Percentiles rank a stretch among this genome's conserved stretches.
These are phyloP conservation scores for Lucilia sericata DNA, from an alignment of 1,140 invertebrate genomes.

Conservation along the genomic window DNA sequence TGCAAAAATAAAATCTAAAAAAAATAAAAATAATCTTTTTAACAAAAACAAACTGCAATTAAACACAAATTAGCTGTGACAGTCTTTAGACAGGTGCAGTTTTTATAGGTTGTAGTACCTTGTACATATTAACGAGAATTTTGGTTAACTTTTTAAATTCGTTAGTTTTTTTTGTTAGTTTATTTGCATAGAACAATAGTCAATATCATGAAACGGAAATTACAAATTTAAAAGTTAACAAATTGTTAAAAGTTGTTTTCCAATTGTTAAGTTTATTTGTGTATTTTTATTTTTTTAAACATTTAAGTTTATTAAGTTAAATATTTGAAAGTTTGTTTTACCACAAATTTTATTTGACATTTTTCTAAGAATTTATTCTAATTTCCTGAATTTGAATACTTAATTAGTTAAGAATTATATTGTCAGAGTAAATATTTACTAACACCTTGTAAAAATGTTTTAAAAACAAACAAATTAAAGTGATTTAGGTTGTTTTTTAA, in stretches of 20 bases:
- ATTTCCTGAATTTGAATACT: constrained; percentile 11
- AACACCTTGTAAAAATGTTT: too few relatives aligned
- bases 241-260: neutral
- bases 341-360: neutral
- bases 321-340: neutral
- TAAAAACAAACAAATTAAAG: too few relatives aligned
- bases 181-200: neutral
- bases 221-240: constrained; percentile 20
- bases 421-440: neutral
- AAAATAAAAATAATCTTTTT: neutral
- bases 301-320: too few relatives aligned
- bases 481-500: too few relatives aligned
- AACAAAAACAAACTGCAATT: neutral
- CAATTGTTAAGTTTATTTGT: neutral
- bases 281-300: too few relatives aligned
- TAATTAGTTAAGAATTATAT: neutral
- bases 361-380: neutral
- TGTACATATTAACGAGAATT: neutral
- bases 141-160: neutral
- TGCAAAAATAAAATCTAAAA: too few relatives aligned
- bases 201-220: constrained; percentile 8
- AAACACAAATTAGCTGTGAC: constrained; percentile 26
- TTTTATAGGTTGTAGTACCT: constrained; percentile 15
- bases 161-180: neutral
- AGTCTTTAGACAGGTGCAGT: constrained; percentile 22